These are phyloP conservation scores for Olivierus martensii DNA, from an alignment of 1,140 invertebrate species.

Conservation along the genomic window DNA sequence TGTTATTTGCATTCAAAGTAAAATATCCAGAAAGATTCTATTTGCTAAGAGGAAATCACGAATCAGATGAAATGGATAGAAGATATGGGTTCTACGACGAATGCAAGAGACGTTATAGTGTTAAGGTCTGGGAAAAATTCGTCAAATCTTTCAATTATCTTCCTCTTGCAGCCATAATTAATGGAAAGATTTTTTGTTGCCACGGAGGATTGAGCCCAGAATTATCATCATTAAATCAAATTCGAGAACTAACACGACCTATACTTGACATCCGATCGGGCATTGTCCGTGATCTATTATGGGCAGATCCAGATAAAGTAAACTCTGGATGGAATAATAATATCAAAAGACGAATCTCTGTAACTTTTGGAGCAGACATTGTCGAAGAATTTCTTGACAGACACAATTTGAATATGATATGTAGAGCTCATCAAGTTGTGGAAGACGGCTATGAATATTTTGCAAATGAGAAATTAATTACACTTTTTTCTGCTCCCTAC, in stretches of 20 bases:
- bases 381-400: conserved; percentile 31
- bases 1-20: conserved; percentile 48
- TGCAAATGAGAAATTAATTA: background rate
- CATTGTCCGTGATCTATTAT: conserved; percentile 43
- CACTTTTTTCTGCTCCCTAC: background rate
- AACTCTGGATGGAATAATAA: conserved; percentile 29
- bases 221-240: conserved; percentile 34
- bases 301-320: conserved; percentile 33
- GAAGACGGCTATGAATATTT: background rate
- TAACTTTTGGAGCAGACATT: conserved; percentile 29
- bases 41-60: conserved; percentile 48
- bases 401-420: conserved; percentile 33
- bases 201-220: conserved; percentile 54
- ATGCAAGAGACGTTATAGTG: conserved; percentile 50
- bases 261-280: conserved; percentile 89
- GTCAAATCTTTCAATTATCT: conserved; percentile 54
- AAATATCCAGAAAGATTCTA: conserved; percentile 43
- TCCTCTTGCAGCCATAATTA: conserved; percentile 52
- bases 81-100: conserved; percentile 51
- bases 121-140: conserved; percentile 49
- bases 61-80: conserved; percentile 47
- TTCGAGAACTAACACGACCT: conserved; percentile 76
- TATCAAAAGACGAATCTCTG: conserved; percentile 37
- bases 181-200: conserved; percentile 55
- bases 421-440: conserved; percentile 26